phyloP scores from a whole-genome alignment of 2,888 invertebrate genomes.

The Agrochola litura region DNA sequence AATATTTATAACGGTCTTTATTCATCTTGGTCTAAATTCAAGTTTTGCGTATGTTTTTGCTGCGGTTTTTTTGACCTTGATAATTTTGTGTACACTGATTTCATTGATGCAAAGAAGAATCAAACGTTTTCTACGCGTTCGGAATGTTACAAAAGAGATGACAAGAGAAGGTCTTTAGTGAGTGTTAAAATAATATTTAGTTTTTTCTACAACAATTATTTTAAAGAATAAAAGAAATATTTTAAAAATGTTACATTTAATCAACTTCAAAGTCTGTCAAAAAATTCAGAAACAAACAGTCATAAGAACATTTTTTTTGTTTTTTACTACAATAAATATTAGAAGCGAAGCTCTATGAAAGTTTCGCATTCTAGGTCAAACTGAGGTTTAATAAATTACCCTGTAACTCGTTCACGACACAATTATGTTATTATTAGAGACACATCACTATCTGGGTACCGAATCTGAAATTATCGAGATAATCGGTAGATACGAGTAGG shows the following conservation, averaged over 20 bases:
- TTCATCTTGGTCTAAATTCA: slow-evolving; percentile 31
- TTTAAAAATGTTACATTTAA: slow-evolving; percentile 11
- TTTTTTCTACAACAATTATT: background rate
- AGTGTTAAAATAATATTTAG: slow-evolving; percentile 1
- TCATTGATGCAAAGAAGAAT: background rate
- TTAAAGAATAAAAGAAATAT: background rate
- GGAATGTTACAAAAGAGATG: slow-evolving; percentile 6
- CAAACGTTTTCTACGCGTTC: background rate
- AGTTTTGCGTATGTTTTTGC: background rate
- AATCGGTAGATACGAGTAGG: background rate
- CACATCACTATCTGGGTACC: slow-evolving; percentile 10
- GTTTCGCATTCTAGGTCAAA: slow-evolving; percentile 49
- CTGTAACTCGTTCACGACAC: slow-evolving; percentile 25
- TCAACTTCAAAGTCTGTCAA: slow-evolving; percentile 24
- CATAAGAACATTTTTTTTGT: slow-evolving; percentile 3
- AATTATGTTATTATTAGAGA: slow-evolving; percentile 40
- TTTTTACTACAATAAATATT: slow-evolving; percentile 38
- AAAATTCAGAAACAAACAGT: slow-evolving; percentile 12
- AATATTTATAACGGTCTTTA: slow-evolving; percentile 40
- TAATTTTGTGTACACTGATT: background rate
- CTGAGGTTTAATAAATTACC: slow-evolving; percentile 54
- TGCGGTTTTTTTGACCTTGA: background rate
- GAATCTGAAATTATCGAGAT: slow-evolving; percentile 9
- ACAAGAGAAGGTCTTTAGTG: slow-evolving; percentile 16
- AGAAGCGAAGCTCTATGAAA: slow-evolving; percentile 13